Evolutionary conservation across 2,888 invertebrate species (phyloP).

Genomic region (Hedychridium roseum): DNA sequence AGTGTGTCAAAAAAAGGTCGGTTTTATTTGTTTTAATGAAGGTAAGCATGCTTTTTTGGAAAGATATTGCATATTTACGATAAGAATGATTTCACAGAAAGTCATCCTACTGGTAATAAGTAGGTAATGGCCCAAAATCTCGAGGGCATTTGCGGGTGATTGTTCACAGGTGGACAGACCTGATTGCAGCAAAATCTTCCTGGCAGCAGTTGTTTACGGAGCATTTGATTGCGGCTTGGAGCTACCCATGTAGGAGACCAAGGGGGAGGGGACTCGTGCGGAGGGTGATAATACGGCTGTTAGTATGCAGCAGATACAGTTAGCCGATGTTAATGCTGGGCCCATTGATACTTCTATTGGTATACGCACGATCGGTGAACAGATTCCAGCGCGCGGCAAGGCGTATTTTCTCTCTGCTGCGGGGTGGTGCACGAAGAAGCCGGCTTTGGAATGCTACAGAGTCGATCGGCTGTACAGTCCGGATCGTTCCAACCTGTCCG

Average conservation of each 20-base stretch:
- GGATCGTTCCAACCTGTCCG: constrained; percentile 47
- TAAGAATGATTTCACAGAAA: no score
- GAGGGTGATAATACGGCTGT: constrained; percentile 56
- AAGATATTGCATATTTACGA: no score
- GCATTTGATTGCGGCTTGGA: constrained; percentile 47
- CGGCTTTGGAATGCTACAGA: constrained; percentile 49
- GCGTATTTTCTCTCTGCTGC: constrained; percentile 20
- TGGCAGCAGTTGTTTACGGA: constrained; percentile 36
- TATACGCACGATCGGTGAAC: constrained; percentile 39
- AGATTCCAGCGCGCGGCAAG: constrained; percentile 41
- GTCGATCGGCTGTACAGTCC: constrained; percentile 30
- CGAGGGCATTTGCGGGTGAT: no score
- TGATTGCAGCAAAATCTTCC: no score
- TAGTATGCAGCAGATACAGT: constrained; percentile 50
- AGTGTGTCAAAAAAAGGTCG: no score
- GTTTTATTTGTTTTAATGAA: no score
- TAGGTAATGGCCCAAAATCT: no score
- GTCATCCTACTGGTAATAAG: no score
- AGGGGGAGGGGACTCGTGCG: constrained; percentile 41
- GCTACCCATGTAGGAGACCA: no score
- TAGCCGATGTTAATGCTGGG: constrained; percentile 51
- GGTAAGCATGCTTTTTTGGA: no score
- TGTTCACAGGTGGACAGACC: no score
- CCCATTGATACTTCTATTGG: constrained; percentile 50
- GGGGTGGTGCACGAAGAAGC: constrained; percentile 47